Evolutionary conservation across 2,797 vertebrate genomes (phyloP).

Genomic region (Euthynnus affinis): DNA sequence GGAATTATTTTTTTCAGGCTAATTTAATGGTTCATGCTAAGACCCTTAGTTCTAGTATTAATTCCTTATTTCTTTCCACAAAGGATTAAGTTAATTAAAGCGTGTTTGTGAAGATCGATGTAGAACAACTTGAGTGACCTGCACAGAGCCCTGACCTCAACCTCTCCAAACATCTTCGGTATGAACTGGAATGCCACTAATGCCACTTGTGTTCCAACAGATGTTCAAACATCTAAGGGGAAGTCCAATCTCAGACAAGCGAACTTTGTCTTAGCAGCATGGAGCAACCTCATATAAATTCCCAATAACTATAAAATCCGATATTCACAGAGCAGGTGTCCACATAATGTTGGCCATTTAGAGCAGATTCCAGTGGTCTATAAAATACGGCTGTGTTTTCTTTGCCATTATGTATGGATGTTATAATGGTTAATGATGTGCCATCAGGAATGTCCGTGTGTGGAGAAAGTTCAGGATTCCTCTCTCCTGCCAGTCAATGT

Average conservation of each 20-base stretch:
- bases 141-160: neutral
- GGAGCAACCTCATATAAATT: neutral
- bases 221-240: neutral
- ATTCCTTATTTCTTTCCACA: too few relatives aligned
- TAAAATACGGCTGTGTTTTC: neutral
- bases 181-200: conserved; percentile 1
- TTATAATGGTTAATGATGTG: conserved; percentile 28
- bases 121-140: neutral
- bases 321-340: neutral
- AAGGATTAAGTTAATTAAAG: too few relatives aligned
- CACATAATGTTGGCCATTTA: neutral
- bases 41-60: neutral
- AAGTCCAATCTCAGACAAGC: neutral
- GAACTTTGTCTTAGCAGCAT: neutral
- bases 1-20: neutral
- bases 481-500: conserved; percentile 91
- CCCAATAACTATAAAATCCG: neutral
- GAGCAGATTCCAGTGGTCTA: neutral
- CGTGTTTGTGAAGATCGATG: neutral
- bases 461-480: conserved; percentile 90
- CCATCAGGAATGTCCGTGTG: conserved; percentile 91
- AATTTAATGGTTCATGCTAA: neutral
- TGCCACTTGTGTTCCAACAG: conserved; percentile 1
- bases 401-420: neutral
- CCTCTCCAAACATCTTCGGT: neutral